Conservation (phyloP, 1,140 invertebrate species). For the Episyrphus balteatus region DNA sequence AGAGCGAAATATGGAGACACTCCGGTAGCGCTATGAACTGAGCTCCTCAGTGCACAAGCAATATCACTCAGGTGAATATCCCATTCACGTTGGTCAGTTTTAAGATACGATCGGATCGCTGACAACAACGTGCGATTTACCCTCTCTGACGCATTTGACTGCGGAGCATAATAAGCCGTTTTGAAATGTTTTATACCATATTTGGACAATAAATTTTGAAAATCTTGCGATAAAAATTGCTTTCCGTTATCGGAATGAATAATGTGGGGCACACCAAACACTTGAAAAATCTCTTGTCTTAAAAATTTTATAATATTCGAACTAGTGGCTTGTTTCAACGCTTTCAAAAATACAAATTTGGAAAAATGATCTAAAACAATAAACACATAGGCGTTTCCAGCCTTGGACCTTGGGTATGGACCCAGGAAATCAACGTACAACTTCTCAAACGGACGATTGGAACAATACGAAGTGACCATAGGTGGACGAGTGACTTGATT, state of each 20-base stretch:
- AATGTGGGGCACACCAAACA: conserved; percentile 2
- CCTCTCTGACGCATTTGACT: conserved; percentile 2
- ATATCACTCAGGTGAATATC: not conserved
- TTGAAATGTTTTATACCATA: conserved; percentile 3
- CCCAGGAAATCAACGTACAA: too few species aligned
- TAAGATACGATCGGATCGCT: conserved; percentile 1
- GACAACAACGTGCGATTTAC: conserved; percentile 2
- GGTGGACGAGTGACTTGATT: conserved; percentile 5
- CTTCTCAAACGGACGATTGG: too few species aligned
- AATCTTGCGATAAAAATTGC: conserved; percentile 2
- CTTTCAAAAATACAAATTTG: too few species aligned
- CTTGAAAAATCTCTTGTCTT: not conserved
- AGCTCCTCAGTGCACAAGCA: not conserved
- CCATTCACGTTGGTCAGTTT: conserved; percentile 2
- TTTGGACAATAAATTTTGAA: not conserved
- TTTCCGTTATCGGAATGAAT: conserved; percentile 4
- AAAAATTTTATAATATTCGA: not conserved
- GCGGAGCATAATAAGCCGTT: conserved; percentile 1
- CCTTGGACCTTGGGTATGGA: too few species aligned
- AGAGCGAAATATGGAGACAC: too few species aligned
- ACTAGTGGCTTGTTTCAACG: not conserved
- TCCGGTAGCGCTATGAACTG: too few species aligned
- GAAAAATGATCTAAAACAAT: too few species aligned
- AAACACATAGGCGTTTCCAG: too few species aligned
- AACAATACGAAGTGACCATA: too few species aligned